Evolutionary conservation across 2,888 invertebrate genomes (phyloP), one percentile per base, ranked within the genome.

Genomic region (Nomada goodeniana): DNA sequence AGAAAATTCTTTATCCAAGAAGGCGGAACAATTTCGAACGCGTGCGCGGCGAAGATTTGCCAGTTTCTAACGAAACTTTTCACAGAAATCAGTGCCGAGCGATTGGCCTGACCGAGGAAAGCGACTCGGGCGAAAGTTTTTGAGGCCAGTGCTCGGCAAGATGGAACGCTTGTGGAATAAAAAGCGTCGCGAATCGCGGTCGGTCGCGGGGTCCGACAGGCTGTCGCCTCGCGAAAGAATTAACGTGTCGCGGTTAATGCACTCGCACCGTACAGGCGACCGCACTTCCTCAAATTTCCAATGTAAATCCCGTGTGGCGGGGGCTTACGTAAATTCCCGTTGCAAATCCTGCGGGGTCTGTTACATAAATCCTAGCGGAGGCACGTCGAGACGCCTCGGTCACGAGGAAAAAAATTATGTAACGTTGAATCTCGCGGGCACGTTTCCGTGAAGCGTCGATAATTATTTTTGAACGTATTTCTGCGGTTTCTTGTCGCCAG

Each of bases 321-420:
- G 53, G 55, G 61, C 75, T 83, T 83, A 83, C 78, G 78, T 83
- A 83, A 82, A 83, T 71, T 68, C 73, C n/a, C 77, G 57, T 13
- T 44, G 82, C 36, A 69, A 76, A 83, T 82, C 57, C 73, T 53
- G 52, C 59, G 64, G n/a, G 50, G 59, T 20, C 36, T 20, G 69
- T 83, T 83, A 83, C 63, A 72, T 83, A 83, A 83, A 83, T 71
- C 69, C 59, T 55, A 52, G 63, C 65, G 68, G 29, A 74, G 78
- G 20, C 63, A 53, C 83, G 57, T 71, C 74, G 67, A 64, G 68
- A 55, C 71, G 47, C n/a, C 52, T 65, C 59, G 71, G 59, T 77
- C 77, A 71, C 70, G 44, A 60, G 68, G n/a, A 47, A 69, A 74
- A 74, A 82, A 78, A 74, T 83, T 77, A 83, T 65, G 68, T 78